These are phyloP conservation scores for Ennomos quercinarius DNA, from an alignment of 2,888 invertebrate genomes.

Conservation along the genomic window DNA sequence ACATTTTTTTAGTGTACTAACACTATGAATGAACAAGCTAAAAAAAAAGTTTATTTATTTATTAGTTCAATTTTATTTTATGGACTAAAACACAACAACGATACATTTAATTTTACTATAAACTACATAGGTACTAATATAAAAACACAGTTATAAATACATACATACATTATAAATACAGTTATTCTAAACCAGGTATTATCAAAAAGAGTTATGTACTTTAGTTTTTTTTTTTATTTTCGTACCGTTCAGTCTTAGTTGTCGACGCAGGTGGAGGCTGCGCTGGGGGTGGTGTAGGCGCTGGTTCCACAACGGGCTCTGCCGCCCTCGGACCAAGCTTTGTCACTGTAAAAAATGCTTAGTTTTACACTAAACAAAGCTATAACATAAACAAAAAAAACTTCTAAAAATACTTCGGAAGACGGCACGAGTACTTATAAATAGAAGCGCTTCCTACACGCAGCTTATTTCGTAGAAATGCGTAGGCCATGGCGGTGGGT, in stretches of 20 bases:
- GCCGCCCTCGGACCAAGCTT: slow-evolving; percentile 88
- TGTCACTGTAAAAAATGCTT: slow-evolving; percentile 80
- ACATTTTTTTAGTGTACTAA: no score
- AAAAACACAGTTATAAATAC: no score
- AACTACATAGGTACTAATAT: no score
- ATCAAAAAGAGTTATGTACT: no score
- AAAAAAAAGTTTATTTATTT: no score
- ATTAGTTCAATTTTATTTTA: no score
- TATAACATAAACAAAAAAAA: slow-evolving; percentile 5
- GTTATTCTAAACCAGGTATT: no score
- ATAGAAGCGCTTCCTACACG: slow-evolving; percentile 32
- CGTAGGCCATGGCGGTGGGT: slow-evolving; percentile 29
- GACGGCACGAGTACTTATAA: slow-evolving; percentile 21
- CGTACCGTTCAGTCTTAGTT: slow-evolving; percentile 80
- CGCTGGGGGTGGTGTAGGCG: slow-evolving; percentile 73
- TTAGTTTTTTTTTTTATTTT: neutral
- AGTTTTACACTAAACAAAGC: neutral
- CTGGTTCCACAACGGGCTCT: slow-evolving; percentile 77
- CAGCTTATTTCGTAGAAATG: slow-evolving; percentile 28
- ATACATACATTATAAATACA: no score
- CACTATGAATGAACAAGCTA: no score
- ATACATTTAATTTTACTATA: no score
- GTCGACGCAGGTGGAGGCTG: slow-evolving; percentile 67
- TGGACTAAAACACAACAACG: no score
- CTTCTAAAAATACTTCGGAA: slow-evolving; percentile 18